Conservation (phyloP, 2,113 vertebrate species). For the Ochotona curzoniae region DNA sequence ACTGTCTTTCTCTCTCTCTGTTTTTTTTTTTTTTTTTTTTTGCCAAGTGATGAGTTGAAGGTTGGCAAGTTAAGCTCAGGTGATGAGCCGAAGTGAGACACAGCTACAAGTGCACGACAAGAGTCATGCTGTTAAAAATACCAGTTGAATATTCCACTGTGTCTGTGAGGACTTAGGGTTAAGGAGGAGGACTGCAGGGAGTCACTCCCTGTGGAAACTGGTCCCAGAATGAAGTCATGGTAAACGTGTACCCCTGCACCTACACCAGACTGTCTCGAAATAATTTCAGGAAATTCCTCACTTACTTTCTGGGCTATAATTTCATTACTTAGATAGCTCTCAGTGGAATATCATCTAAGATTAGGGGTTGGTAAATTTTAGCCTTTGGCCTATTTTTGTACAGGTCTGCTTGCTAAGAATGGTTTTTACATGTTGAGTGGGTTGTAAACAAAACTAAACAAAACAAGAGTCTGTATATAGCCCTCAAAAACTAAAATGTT, state of each 20-base stretch:
- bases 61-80: not conserved
- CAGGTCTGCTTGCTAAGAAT: not conserved
- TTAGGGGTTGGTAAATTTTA: not conserved
- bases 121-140: not conserved
- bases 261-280: not conserved
- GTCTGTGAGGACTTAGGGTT: not conserved
- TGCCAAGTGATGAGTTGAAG: not conserved
- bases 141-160: not conserved
- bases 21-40: not conserved
- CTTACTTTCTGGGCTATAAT: not conserved
- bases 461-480: not conserved
- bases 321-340: not conserved
- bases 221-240: not conserved
- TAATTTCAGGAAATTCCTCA: not conserved
- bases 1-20: not conserved
- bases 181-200: not conserved
- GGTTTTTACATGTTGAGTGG: conserved; percentile 16
- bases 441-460: not conserved
- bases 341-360: not conserved
- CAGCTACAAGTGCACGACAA: not conserved
- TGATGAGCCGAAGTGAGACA: not conserved
- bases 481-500: conserved; percentile 35
- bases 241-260: not conserved
- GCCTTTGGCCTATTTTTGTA: not conserved
- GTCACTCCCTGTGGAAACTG: not conserved